Percentiles rank a stretch among this genome's conserved stretches.
Evolutionary conservation across 2,113 vertebrate species (phyloP).

Genomic region (Hyaena hyaena): DNA sequence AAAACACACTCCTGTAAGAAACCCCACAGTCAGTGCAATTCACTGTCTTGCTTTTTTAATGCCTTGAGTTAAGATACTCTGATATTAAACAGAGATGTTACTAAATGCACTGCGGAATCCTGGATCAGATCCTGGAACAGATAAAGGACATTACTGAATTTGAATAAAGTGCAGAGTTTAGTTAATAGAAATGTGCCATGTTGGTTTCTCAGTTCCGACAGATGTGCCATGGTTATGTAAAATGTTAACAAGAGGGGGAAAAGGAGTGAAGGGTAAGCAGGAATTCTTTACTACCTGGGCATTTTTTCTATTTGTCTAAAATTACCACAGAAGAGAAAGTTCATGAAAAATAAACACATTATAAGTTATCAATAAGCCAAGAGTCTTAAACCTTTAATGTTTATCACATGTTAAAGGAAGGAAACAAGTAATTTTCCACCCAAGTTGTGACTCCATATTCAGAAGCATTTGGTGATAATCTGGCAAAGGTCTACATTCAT

Average conservation of each 20-base stretch:
- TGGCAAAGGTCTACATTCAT: not conserved
- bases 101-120: not conserved
- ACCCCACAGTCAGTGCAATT: not conserved
- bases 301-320: not conserved
- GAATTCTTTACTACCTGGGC: not conserved
- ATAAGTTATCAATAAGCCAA: not conserved
- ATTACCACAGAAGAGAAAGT: conserved; percentile 34
- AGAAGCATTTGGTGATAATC: not conserved
- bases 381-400: not conserved
- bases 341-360: conserved; percentile 35
- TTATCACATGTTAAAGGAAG: conserved; percentile 32
- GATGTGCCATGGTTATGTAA: rapidly evolving
- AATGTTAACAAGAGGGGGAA: not conserved
- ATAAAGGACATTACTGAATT: not conserved
- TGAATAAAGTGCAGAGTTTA: not conserved
- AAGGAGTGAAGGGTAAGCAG: not conserved
- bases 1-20: conserved; percentile 1
- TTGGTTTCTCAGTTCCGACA: not conserved
- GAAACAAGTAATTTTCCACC: conserved; percentile 41
- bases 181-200: not conserved
- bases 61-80: not conserved
- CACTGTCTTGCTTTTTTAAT: not conserved
- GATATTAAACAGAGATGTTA: not conserved
- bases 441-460: not conserved
- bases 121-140: conserved; percentile 30